These are phyloP conservation scores for Crenichthys baileyi DNA, from an alignment of 2,797 vertebrate genomes.

Conservation along the genomic window DNA sequence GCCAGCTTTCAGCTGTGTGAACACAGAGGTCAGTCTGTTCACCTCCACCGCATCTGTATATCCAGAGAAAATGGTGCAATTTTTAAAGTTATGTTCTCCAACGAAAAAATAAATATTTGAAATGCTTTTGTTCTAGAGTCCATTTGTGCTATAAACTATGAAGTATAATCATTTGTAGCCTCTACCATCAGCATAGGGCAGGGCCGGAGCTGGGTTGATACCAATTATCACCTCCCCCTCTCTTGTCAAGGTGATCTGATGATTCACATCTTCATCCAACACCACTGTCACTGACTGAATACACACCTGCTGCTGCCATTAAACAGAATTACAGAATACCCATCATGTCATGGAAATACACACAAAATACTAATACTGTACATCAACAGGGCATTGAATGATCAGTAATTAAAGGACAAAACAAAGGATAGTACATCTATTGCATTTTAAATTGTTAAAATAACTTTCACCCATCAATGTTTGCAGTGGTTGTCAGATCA, in stretches of 20 bases:
- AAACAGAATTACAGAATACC: conserved; percentile 8
- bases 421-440: too few relatives aligned
- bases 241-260: conserved; percentile 91
- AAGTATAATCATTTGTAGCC: conserved; percentile 7
- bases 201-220: conserved; percentile 83
- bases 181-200: conserved; percentile 88
- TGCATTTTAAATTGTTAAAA: too few relatives aligned
- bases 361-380: neutral
- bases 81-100: neutral
- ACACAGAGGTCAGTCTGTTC: conserved; percentile 90
- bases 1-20: conserved; percentile 88
- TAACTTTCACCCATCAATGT: too few relatives aligned
- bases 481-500: too few relatives aligned
- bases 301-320: conserved; percentile 87
- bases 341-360: conserved; percentile 6
- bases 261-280: conserved; percentile 91
- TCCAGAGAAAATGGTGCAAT: neutral
- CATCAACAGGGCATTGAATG: too few relatives aligned
- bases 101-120: neutral
- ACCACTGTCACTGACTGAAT: conserved; percentile 93
- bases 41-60: conserved; percentile 86
- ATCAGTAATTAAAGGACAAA: too few relatives aligned
- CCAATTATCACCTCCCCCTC: conserved; percentile 90
- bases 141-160: neutral
- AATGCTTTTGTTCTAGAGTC: neutral